Base-by-base conservation (phyloP, 2,888 invertebrate genomes). In the Acleris sparsana region DNA sequence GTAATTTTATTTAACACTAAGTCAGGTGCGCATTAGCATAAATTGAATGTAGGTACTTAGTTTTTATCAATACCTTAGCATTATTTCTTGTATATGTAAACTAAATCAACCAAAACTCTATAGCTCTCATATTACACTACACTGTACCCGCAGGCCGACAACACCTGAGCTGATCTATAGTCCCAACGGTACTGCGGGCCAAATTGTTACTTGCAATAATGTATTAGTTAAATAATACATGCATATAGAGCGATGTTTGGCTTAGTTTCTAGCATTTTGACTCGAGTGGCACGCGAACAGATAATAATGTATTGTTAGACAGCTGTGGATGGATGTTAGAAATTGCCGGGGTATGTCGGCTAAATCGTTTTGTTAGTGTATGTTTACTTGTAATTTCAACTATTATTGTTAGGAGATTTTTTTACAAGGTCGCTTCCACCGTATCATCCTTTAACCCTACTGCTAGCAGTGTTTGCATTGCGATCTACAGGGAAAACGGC, bases 111-210 rank as follows among this genome's bases (percentile, higher is more conserved):
- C 16, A 17, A 43, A 51, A 57, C n/a, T 53, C 53, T 4, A 22
- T 49, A 6, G 43, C 49, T 64, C 43, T 49, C 61, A 17, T 29
- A 51, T 65, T 85, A 71, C 5, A 71, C 80, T 82, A 79, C 22
- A 69, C 67, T 20, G 77, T 75, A 84, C 89, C 91, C 89, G 85
- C 85, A 86, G 91, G 90, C 89, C 75, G 77, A 82, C 86, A 88
- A 87, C 90, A 89, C 88, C 89, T 91, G 88, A 89, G 74, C 86
- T 89, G 88, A 90, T 89, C 87, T 90, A 89, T 86, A 83, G 88
- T 79, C 74, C 70, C 87, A 89, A 91, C 91, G 89, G 90, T 89
- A 91, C 85, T 84, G 83, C 84, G 86, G 82, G 84, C 89, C 89
- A 89, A 91, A 91, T 89, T 88, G 87, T 89, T 86, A 86, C 82